Conservation (phyloP, 1,140 invertebrate genomes). For the Brachystomella parvula region DNA sequence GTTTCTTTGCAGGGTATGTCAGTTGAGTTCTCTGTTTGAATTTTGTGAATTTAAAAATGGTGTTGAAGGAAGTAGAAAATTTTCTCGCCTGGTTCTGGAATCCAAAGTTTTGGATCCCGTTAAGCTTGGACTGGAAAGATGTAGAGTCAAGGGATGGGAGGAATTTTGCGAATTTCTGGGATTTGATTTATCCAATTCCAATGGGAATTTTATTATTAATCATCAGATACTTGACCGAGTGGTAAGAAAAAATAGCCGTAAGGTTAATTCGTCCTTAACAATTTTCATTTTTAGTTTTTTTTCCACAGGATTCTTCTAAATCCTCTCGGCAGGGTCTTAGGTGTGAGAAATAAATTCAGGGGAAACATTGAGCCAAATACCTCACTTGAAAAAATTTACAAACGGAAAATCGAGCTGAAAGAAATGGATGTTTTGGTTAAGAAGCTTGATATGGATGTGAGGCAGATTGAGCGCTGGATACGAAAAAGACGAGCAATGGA, state of each 20-base stretch:
- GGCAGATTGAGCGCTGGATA: constrained; percentile 85
- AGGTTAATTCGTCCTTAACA: constrained; percentile 1
- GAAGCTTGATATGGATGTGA: constrained; percentile 72
- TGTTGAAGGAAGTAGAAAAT: background rate
- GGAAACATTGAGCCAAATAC: constrained; percentile 48
- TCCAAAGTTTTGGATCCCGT: constrained; percentile 75
- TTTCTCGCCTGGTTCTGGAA: constrained; percentile 65
- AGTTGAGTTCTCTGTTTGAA: background rate
- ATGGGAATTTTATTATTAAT: constrained; percentile 66
- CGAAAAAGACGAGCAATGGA: constrained; percentile 69
- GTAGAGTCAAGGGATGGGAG: constrained; percentile 66
- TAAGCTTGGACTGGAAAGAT: constrained; percentile 78
- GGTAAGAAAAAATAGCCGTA: constrained; percentile 49
- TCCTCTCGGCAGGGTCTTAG: constrained; percentile 64
- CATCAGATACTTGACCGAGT: constrained; percentile 68
- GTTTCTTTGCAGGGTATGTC: background rate
- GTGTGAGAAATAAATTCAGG: constrained; percentile 55
- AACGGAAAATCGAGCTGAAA: constrained; percentile 59
- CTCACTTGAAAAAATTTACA: constrained; percentile 64
- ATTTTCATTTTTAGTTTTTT: background rate
- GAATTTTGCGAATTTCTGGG: constrained; percentile 68
- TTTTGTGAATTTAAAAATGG: constrained; percentile 1
- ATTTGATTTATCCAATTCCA: constrained; percentile 70
- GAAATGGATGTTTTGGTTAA: constrained; percentile 69
- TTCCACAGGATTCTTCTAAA: constrained; percentile 52